Conservation (phyloP, 92 coral and sea anemone species). For the Bergia sp. region DNA sequence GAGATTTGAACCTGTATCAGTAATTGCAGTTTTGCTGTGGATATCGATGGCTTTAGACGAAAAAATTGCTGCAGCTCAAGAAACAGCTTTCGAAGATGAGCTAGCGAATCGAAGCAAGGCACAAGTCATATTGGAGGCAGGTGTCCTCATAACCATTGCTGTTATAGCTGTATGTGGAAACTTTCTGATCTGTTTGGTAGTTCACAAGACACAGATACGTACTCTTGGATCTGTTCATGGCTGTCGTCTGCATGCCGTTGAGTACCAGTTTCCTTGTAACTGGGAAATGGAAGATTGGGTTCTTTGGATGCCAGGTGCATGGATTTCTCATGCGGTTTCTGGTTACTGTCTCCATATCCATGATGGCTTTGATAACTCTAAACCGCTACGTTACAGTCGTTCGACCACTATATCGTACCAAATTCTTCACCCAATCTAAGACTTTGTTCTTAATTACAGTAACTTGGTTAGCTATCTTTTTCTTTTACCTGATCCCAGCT, state of each 20-base stretch:
- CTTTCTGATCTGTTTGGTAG: neutral
- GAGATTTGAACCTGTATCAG: neutral
- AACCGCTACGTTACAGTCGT: neutral
- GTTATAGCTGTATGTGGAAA: neutral
- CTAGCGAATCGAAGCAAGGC: neutral
- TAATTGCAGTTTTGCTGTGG: neutral
- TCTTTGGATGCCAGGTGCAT: neutral
- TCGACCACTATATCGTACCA: neutral
- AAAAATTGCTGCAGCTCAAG: neutral
- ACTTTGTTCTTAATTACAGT: neutral
- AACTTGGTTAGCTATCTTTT: neutral
- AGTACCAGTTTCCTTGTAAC: neutral
- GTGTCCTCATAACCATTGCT: neutral
- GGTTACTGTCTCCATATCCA: neutral
- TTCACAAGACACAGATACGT: neutral
- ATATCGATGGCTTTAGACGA: neutral
- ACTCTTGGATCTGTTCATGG: neutral
- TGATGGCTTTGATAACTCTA: neutral
- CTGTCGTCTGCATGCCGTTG: neutral
- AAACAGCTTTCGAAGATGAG: neutral
- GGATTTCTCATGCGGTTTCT: constrained; percentile 11
- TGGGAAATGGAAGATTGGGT: neutral
- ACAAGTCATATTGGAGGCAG: neutral
- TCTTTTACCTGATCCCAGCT: neutral
- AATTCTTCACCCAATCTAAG: neutral